Evolutionary conservation across 2,113 vertebrate genomes (phyloP).

Genomic region (Vidua macroura): DNA sequence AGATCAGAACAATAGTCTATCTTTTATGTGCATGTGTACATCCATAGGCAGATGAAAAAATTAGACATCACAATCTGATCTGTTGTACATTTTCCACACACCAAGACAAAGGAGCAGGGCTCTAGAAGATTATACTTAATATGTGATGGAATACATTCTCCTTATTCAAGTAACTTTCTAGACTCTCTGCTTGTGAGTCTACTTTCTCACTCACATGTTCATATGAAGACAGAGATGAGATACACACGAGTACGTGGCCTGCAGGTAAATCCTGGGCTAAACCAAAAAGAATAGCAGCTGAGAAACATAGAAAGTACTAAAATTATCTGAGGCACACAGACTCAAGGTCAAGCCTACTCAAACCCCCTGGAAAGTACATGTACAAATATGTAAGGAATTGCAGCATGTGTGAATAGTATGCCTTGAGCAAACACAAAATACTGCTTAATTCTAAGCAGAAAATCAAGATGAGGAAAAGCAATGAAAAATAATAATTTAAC

Average conservation of each 20-base stretch:
- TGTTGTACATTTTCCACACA: background rate
- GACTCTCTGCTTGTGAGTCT: background rate
- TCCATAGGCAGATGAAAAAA: background rate
- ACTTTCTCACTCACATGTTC: rapidly evolving
- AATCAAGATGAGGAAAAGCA: background rate
- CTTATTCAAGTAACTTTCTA: background rate
- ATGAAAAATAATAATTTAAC: background rate
- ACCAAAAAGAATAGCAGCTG: background rate
- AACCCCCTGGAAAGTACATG: background rate
- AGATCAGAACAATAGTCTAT: background rate
- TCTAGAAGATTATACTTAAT: background rate
- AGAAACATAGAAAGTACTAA: background rate
- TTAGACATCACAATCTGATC: background rate
- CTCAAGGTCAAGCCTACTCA: background rate
- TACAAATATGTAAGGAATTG: background rate
- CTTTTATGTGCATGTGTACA: background rate
- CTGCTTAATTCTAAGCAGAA: background rate
- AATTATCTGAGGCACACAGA: background rate
- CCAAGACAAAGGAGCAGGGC: rapidly evolving
- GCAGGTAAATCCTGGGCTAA: background rate
- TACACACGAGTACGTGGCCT: rapidly evolving
- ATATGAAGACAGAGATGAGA: background rate
- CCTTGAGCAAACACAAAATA: background rate
- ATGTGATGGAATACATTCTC: background rate
- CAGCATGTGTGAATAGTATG: background rate